Percentiles rank a stretch among this genome's conserved stretches.
These are phyloP conservation scores for Hybognathus amarus DNA, from an alignment of 2,797 vertebrate species.

Conservation along the genomic window DNA sequence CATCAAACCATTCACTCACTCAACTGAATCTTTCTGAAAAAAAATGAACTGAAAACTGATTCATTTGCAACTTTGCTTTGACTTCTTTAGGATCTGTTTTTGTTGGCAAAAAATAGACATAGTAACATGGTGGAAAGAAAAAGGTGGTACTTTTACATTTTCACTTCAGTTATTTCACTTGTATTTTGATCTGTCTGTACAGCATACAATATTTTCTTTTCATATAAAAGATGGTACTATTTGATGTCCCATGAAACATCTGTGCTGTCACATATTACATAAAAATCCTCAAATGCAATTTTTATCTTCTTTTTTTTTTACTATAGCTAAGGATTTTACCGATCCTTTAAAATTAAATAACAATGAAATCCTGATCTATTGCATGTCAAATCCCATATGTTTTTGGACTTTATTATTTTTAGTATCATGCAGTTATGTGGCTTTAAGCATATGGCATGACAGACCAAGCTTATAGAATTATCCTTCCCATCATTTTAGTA, in stretches of 20 bases:
- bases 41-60: too few species aligned
- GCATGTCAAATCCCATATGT: background rate
- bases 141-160: background rate
- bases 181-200: background rate
- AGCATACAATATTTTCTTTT: background rate
- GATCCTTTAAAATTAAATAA: background rate
- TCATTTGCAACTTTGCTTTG: too few species aligned
- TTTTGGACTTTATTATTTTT: background rate
- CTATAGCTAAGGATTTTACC: background rate
- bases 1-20: too few species aligned
- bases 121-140: background rate
- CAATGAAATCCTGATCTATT: background rate
- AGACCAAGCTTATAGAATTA: conserved; percentile 1
- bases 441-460: background rate
- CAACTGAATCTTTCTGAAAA: too few species aligned
- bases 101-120: background rate
- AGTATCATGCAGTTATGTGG: background rate
- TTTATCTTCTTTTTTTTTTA: background rate
- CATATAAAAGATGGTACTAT: background rate
- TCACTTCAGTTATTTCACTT: background rate
- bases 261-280: background rate
- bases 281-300: background rate
- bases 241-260: background rate
- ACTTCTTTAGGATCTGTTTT: background rate
- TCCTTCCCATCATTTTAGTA: background rate